Conservation (phyloP, 2,888 invertebrate genomes). For the Apodemia mormo region DNA sequence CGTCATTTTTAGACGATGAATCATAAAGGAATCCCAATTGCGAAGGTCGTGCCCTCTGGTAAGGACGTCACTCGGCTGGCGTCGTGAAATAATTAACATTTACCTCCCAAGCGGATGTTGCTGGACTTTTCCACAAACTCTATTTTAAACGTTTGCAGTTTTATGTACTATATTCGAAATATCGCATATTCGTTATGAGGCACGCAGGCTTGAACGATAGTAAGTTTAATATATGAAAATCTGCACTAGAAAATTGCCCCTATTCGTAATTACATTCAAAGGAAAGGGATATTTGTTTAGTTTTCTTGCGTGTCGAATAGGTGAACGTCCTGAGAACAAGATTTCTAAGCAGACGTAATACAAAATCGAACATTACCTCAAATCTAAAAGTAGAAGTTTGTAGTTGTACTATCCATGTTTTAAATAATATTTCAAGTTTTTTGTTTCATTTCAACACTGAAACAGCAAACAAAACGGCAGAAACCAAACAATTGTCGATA, state of each 20-base stretch:
- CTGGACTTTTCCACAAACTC: slow-evolving; percentile 29
- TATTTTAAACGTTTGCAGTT: background rate
- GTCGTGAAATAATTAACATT: slow-evolving; percentile 55
- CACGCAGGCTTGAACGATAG: background rate
- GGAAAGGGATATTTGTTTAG: slow-evolving; percentile 4
- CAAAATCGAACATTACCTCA: background rate
- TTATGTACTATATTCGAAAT: too few relatives aligned
- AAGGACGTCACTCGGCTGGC: slow-evolving; percentile 61
- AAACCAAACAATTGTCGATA: too few relatives aligned
- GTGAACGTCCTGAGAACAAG: slow-evolving; percentile 14
- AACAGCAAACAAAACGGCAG: too few relatives aligned
- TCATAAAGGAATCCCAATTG: slow-evolving; percentile 28
- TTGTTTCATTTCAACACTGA: too few relatives aligned
- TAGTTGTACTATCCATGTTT: background rate
- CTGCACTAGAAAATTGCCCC: background rate
- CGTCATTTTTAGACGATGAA: slow-evolving; percentile 7
- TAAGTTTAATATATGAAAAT: background rate
- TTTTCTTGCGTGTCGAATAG: slow-evolving; percentile 10
- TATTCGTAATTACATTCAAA: background rate
- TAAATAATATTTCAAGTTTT: background rate
- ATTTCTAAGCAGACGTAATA: slow-evolving; percentile 11
- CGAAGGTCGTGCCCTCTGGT: slow-evolving; percentile 63
- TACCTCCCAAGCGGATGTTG: slow-evolving; percentile 32
- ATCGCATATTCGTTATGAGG: background rate
- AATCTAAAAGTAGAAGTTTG: background rate